Percentiles rank a stretch among this genome's conserved stretches.
These are phyloP conservation scores for Cheilosia soror DNA, from an alignment of 2,888 invertebrate genomes.

Conservation along the genomic window DNA sequence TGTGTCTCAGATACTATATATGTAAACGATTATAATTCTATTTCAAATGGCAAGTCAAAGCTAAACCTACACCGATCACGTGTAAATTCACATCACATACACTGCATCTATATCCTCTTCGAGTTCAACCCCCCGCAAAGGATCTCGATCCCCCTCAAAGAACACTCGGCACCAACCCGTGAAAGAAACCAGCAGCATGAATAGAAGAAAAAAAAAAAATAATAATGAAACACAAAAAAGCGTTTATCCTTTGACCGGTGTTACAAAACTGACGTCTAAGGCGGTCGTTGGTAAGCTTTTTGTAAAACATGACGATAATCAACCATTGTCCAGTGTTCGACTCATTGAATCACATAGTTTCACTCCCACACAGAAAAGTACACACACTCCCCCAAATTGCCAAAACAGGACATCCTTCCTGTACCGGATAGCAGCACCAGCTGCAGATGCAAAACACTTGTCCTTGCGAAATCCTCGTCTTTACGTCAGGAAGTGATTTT, in stretches of 20 bases:
- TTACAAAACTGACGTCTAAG: constrained; percentile 74
- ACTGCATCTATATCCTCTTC: background rate
- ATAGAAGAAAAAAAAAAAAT: background rate
- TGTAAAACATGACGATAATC: constrained; percentile 70
- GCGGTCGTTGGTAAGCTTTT: constrained; percentile 76
- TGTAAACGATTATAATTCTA: too few species aligned
- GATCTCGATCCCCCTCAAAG: background rate
- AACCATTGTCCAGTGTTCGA: constrained; percentile 69
- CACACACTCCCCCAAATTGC: constrained; percentile 59
- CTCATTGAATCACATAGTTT: constrained; percentile 71
- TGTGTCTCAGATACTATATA: too few species aligned
- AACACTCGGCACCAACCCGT: constrained; percentile 1
- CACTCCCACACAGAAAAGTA: constrained; percentile 54
- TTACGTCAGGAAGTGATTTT: constrained; percentile 30
- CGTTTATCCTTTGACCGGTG: constrained; percentile 75
- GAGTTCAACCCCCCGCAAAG: constrained; percentile 1
- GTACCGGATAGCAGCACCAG: constrained; percentile 22
- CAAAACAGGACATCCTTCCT: constrained; percentile 63
- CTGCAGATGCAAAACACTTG: constrained; percentile 69
- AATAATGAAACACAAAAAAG: constrained; percentile 24
- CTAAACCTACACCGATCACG: constrained; percentile 3
- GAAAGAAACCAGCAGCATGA: background rate
- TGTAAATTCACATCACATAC: constrained; percentile 20
- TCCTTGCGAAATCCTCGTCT: constrained; percentile 42
- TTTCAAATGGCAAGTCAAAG: too few species aligned